Percentiles rank a stretch among this genome's conserved stretches.
Conservation (phyloP, 2,113 vertebrate species). For the Notechis scutatus region DNA sequence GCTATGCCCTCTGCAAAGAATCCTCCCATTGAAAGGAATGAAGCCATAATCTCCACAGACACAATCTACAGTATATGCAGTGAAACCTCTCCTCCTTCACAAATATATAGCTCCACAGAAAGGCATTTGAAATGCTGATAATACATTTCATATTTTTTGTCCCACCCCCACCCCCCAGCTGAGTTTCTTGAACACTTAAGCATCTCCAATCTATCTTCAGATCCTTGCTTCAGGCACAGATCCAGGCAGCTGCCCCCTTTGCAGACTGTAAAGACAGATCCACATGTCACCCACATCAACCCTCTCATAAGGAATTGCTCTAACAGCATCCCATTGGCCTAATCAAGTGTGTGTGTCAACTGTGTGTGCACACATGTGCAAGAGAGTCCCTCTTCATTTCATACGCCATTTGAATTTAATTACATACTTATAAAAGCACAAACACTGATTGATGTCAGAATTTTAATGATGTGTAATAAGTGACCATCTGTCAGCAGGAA, state of each 20-base stretch:
- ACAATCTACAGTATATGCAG: background rate
- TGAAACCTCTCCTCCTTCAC: background rate
- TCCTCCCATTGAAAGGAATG: background rate
- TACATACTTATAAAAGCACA: constrained; percentile 48
- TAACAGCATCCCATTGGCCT: constrained; percentile 3
- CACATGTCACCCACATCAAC: background rate
- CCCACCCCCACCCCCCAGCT: background rate
- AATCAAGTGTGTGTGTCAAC: background rate
- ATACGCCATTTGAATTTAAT: constrained; percentile 29
- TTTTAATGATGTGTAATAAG: constrained; percentile 82
- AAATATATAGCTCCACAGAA: background rate
- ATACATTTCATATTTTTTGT: background rate
- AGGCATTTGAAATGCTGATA: constrained; percentile 1
- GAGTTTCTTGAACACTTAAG: constrained; percentile 31
- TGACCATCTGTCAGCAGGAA: constrained; percentile 80
- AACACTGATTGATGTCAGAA: constrained; percentile 73
- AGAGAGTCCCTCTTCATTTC: constrained; percentile 7
- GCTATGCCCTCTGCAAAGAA: constrained; percentile 3
- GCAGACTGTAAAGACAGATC: background rate
- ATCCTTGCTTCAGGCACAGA: background rate
- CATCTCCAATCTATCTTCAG: constrained; percentile 16
- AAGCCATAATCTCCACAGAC: constrained; percentile 41
- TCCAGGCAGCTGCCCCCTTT: background rate
- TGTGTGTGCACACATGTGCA: background rate
- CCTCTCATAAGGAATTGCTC: background rate